Conservation (phyloP, 2,797 vertebrate species). For the Macropus fuliginosus region DNA sequence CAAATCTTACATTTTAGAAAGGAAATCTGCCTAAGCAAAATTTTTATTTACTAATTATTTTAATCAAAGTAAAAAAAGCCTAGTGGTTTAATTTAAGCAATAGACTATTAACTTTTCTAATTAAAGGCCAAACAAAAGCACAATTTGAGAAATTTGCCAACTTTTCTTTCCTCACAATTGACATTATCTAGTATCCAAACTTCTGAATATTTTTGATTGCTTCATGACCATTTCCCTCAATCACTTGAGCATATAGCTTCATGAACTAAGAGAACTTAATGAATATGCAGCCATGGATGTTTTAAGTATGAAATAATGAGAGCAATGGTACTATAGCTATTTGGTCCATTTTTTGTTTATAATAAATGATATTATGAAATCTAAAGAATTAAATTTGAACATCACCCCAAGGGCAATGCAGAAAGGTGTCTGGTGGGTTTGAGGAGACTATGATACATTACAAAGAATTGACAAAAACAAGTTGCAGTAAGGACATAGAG, state of each 20-base stretch:
- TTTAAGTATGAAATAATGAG: no score
- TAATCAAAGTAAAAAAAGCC: background rate
- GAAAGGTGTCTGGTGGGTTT: no score
- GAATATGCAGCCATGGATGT: background rate
- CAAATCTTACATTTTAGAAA: background rate
- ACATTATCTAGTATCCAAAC: no score
- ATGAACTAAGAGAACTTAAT: background rate
- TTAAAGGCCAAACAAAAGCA: background rate
- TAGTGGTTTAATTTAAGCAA: conserved; percentile 4
- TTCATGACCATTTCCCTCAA: background rate
- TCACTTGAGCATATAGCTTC: background rate
- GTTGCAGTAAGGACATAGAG: no score
- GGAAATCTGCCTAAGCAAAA: background rate
- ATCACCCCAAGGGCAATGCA: no score
- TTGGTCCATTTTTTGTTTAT: no score
- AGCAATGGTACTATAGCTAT: no score
- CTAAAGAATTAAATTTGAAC: no score
- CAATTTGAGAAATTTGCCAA: background rate
- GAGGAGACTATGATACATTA: no score
- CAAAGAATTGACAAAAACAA: no score
- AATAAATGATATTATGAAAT: no score
- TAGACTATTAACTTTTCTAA: conserved; percentile 34
- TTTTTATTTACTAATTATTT: background rate
- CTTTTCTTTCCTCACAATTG: background rate
- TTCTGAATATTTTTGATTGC: background rate